Percentiles rank a stretch among this genome's conserved stretches.
Evolutionary conservation across 2,113 vertebrate genomes (phyloP).

Genomic region (Melanocharis versteri): DNA sequence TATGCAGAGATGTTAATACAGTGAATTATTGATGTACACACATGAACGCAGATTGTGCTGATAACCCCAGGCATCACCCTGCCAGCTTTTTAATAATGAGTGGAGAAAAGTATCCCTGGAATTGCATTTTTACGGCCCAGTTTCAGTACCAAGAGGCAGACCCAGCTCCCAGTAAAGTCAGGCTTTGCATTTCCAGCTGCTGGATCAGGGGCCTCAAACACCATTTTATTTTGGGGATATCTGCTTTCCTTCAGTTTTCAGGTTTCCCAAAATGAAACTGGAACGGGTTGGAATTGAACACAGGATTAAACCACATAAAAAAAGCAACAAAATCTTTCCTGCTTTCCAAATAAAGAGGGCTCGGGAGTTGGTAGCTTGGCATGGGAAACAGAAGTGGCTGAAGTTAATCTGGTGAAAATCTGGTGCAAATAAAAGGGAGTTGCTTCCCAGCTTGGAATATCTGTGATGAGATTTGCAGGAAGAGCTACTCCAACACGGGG

Average conservation of each 20-base stretch:
- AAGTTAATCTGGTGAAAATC: background rate
- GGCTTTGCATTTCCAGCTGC: background rate
- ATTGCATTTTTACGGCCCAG: background rate
- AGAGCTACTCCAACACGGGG: background rate
- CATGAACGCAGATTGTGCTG: background rate
- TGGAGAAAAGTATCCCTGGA: background rate
- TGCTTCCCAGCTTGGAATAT: background rate
- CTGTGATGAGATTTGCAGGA: background rate
- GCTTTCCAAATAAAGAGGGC: background rate
- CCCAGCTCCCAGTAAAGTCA: background rate
- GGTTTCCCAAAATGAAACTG: background rate
- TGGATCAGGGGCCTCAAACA: background rate
- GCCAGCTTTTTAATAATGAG: background rate
- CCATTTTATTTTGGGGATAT: background rate
- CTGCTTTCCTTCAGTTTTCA: constrained; percentile 30
- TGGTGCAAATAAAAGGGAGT: background rate
- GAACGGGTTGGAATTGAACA: background rate
- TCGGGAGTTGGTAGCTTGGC: background rate
- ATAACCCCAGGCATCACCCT: background rate
- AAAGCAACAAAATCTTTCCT: background rate
- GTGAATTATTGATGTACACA: background rate
- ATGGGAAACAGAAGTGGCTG: background rate
- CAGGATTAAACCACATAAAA: background rate
- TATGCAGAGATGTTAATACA: background rate
- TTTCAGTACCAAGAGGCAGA: background rate